Evolutionary conservation across 2,797 vertebrate genomes (phyloP).

Genomic region (Oreochromis grahami): DNA sequence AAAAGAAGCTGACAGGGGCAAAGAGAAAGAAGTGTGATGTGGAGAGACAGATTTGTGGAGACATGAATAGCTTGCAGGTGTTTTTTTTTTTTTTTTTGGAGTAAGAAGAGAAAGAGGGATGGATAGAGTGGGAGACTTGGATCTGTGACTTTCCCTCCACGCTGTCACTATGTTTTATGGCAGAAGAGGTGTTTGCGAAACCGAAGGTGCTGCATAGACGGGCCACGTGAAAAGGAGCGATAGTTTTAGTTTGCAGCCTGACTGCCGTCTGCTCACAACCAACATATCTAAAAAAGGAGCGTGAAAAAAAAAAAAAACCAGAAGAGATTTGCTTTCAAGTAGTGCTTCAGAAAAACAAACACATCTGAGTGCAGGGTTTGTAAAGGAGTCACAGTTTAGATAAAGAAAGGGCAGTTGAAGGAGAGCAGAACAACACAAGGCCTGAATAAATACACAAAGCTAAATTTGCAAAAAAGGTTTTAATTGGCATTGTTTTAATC

Average conservation of each 20-base stretch:
- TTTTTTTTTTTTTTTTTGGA: neutral
- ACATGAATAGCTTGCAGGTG: conserved; percentile 69
- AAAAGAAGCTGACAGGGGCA: conserved; percentile 32
- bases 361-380: neutral
- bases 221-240: conserved; percentile 13
- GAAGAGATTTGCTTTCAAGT: neutral
- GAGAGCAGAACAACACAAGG: neutral
- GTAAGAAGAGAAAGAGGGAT: neutral
- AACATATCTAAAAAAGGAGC: conserved; percentile 7
- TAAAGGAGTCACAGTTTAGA: neutral
- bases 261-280: conserved; percentile 1
- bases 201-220: conserved; percentile 1
- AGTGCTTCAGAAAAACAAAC: neutral
- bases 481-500: conserved; percentile 75
- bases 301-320: neutral
- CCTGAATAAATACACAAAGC: conserved; percentile 5
- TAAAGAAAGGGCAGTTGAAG: neutral
- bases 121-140: conserved; percentile 29
- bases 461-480: conserved; percentile 69
- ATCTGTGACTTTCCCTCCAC: neutral
- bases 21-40: neutral
- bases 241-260: conserved; percentile 9
- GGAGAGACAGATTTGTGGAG: conserved; percentile 56
- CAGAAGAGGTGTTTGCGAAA: conserved; percentile 36
- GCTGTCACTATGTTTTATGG: conserved; percentile 65